phyloP scores from a whole-genome alignment of 2,888 invertebrate species.

The Lepas anatifera region DNA sequence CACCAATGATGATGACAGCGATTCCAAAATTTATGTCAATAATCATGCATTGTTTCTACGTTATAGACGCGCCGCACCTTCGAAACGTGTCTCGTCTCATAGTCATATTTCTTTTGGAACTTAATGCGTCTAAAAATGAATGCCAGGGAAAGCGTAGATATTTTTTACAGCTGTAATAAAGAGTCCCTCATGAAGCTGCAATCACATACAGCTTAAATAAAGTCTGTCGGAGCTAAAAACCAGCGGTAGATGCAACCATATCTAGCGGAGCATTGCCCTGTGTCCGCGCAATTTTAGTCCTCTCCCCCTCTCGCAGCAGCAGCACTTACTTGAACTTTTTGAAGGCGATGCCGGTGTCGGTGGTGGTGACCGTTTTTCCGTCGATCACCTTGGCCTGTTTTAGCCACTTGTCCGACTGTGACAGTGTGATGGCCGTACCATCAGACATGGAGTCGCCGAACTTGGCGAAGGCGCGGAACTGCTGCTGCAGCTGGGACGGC shows the following conservation, averaged over 20 bases:
- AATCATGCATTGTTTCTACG: too few relatives aligned
- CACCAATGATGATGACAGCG: too few relatives aligned
- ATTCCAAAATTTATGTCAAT: too few relatives aligned
- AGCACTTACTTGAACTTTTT: slow-evolving; percentile 63
- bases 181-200: too few relatives aligned
- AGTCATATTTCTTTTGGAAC: too few relatives aligned
- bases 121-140: too few relatives aligned
- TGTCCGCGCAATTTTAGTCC: not conserved
- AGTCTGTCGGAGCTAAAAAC: too few relatives aligned
- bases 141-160: not conserved
- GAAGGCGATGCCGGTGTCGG: slow-evolving; percentile 79
- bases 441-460: slow-evolving; percentile 78
- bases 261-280: not conserved
- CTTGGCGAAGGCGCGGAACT: slow-evolving; percentile 68
- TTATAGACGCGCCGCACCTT: too few relatives aligned
- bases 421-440: slow-evolving; percentile 71
- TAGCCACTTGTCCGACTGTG: slow-evolving; percentile 89
- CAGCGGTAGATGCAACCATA: not conserved
- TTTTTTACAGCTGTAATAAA: not conserved
- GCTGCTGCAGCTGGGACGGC: slow-evolving; percentile 44
- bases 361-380: slow-evolving; percentile 71
- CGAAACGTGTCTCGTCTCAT: too few relatives aligned
- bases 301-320: too few relatives aligned
- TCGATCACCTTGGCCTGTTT: slow-evolving; percentile 70
- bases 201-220: too few relatives aligned